Conservation (phyloP, 1,140 invertebrate species). For the Lasaia peninsularis region DNA sequence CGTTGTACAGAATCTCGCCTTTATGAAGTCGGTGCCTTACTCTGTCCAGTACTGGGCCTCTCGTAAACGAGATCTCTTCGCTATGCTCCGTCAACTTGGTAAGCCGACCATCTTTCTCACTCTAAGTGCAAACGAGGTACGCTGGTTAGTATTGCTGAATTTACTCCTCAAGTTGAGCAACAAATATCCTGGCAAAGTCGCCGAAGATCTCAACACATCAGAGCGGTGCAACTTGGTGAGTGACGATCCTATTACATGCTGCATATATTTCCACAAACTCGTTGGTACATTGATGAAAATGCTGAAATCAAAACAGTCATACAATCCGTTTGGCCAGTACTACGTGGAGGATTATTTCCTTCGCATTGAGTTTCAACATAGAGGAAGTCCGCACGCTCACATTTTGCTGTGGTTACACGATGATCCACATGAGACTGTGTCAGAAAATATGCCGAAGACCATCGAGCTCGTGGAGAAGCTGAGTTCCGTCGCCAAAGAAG, state of each 20-base stretch:
- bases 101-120: constrained; percentile 41
- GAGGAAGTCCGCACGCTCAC: constrained; percentile 47
- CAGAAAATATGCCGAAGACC: constrained; percentile 48
- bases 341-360: constrained; percentile 41
- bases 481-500: constrained; percentile 37
- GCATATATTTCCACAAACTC: constrained; percentile 43
- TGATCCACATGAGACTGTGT: constrained; percentile 39
- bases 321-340: constrained; percentile 44
- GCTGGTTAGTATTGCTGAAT: constrained; percentile 34
- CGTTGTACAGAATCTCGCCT: constrained; percentile 33
- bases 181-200: constrained; percentile 36
- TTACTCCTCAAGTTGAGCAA: constrained; percentile 41
- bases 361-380: constrained; percentile 48
- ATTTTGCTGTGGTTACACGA: constrained; percentile 52
- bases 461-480: constrained; percentile 43
- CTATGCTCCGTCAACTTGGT: constrained; percentile 44
- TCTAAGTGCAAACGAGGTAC: constrained; percentile 44
- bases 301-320: constrained; percentile 39
- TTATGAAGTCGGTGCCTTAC: constrained; percentile 41
- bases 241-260: constrained; percentile 42
- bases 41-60: constrained; percentile 41
- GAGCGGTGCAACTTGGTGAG: constrained; percentile 37
- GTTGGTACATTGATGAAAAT: constrained; percentile 40
- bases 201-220: constrained; percentile 36
- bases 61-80: constrained; percentile 47